Evolutionary conservation across 2,113 vertebrate species (phyloP).

Genomic region (Lipophrys pholis): DNA sequence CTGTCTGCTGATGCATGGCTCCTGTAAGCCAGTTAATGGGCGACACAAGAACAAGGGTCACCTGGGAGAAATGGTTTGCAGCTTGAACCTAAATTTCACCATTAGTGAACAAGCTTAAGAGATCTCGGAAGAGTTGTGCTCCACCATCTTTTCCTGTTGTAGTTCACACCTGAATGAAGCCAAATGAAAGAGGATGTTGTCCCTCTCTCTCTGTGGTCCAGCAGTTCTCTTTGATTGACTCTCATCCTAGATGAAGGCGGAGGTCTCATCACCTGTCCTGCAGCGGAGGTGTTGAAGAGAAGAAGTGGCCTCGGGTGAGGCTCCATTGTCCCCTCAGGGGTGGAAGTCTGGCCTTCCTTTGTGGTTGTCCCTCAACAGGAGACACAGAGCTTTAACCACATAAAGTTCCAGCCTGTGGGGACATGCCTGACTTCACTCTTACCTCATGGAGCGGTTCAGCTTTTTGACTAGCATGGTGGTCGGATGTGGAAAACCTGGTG

Average conservation of each 20-base stretch:
- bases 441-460: slow-evolving; percentile 10
- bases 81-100: slow-evolving; percentile 40
- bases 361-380: slow-evolving; percentile 63
- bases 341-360: slow-evolving; percentile 53
- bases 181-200: slow-evolving; percentile 48
- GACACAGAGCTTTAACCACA: slow-evolving; percentile 50
- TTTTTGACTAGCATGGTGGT: slow-evolving; percentile 65
- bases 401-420: slow-evolving; percentile 51
- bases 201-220: slow-evolving; percentile 26
- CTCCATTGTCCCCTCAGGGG: slow-evolving; percentile 66
- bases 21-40: slow-evolving; percentile 52
- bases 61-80: slow-evolving; percentile 46
- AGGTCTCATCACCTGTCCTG: slow-evolving; percentile 49
- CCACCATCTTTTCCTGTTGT: slow-evolving; percentile 54
- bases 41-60: slow-evolving; percentile 19
- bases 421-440: slow-evolving; percentile 44
- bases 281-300: slow-evolving; percentile 56
- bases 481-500: slow-evolving; percentile 53
- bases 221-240: slow-evolving; percentile 39
- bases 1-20: slow-evolving; percentile 52
- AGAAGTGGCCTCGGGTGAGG: slow-evolving; percentile 65
- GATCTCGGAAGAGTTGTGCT: slow-evolving; percentile 37
- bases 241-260: slow-evolving; percentile 42
- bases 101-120: slow-evolving; percentile 36
- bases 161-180: slow-evolving; percentile 36